A percentile compares a stretch with the other conserved stretches of the same genome.
phyloP scores from a whole-genome alignment of 2,797 vertebrate species.

The Leptatherina wallacei region DNA sequence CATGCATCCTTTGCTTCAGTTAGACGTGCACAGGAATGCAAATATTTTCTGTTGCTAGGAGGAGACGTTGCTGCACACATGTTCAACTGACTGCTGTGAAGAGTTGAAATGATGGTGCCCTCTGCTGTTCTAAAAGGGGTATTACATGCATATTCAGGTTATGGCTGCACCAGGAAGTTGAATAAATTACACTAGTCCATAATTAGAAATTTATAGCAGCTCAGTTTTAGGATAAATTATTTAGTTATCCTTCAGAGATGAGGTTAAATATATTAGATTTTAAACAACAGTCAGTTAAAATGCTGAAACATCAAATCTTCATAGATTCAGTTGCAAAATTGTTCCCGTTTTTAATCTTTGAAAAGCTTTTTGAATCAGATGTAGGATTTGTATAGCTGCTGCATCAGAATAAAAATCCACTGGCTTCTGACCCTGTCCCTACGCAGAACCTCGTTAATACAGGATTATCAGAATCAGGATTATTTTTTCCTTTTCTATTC shows the following conservation, averaged over 20 bases:
- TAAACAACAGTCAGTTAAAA: not conserved
- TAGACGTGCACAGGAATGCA: not conserved
- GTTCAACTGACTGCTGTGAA: not conserved
- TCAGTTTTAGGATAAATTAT: not conserved
- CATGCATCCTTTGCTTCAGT: not conserved
- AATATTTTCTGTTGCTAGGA: slow-evolving; percentile 39
- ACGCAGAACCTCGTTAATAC: not conserved
- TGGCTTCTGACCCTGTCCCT: slow-evolving; percentile 22
- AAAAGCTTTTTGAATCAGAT: slow-evolving; percentile 4
- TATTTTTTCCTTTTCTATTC: slow-evolving; percentile 13
- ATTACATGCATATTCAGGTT: slow-evolving; percentile 7
- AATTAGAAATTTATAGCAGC: not conserved
- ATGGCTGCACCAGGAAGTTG: not conserved
- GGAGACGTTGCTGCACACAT: slow-evolving; percentile 6
- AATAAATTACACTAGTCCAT: not conserved
- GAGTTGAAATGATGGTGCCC: slow-evolving; percentile 43
- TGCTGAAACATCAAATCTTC: not conserved
- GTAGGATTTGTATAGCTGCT: slow-evolving; percentile 37
- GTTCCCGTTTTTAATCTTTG: slow-evolving; percentile 36
- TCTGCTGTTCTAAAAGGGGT: slow-evolving; percentile 58
- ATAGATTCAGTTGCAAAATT: slow-evolving; percentile 1
- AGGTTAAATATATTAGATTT: not conserved
- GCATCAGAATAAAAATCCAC: slow-evolving; percentile 26
- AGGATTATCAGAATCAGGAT: slow-evolving; percentile 21
- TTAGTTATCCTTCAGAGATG: not conserved